Base-by-base conservation (phyloP, 2,797 vertebrate genomes). In the Mormyrops attenuatus region DNA sequence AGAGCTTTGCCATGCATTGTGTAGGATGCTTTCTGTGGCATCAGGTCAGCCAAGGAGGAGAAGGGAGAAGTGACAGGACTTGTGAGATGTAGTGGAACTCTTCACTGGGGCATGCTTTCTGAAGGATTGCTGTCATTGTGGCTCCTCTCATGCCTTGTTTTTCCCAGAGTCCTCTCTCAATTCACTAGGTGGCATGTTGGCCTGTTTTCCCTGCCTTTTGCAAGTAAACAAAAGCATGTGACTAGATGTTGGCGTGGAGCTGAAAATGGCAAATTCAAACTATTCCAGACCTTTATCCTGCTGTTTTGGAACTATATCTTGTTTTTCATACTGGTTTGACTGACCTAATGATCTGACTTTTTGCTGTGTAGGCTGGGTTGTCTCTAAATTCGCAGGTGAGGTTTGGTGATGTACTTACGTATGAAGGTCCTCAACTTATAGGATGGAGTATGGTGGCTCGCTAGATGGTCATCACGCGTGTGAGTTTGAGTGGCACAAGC, bases 381-480 rank as follows among this genome's bases (percentile, higher is more conserved):
- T 41, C 30, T n/a, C 52, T 87, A 57, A 30, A 41, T 52, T 87
- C 3, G 5, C 6, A 57, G 26, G 52, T 60, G 30, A 41, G 26
- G 34, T 57, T 53, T 55, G 52, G 30, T 2, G 30, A 55, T 53
- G 8, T 52, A 3, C 3, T 8, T 34, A 15, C 11, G n/a, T n/a
- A n/a, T 20, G 11, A 80, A 50, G 50, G 15, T 30, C 52, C 86
- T 63, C 30, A 13, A 17, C 86, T 13, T 44, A 2, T n/a, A 49
- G 34, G 17, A 34, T 22, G 20, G 63, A 53, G 63, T 89, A 55
- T 44, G 8, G 85, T 87, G 87, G 57, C 89, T 90, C 85, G 84
- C 77, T 60, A 80, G 86, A 87, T 38, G 63, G 84, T 77, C 60
- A 89, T 91, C 90, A 91, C 90, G 85, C 91, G 91, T 66, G 89